Evolutionary conservation across 2,888 invertebrate genomes (phyloP), one percentile per base, ranked within the genome.

Genomic region (Agrotis clavis): DNA sequence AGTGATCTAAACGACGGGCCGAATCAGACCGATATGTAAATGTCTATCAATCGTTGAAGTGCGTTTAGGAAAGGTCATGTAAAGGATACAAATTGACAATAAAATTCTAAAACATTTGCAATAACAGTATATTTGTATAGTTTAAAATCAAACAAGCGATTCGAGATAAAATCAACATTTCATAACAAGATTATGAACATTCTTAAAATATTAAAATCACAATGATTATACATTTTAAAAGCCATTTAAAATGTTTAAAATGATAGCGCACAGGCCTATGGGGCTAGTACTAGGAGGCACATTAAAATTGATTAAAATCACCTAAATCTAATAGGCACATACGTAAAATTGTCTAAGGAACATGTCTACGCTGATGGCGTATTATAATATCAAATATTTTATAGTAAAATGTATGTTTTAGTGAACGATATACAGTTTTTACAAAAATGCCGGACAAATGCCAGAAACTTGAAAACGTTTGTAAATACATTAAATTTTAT

Each of bases 261-360:
- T 61, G 53, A 75, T 79, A 84, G 71, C 65, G 74, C 77, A 76
- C 79, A 74, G 57, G 79, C 72, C 83, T 67, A 69, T 48, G 62
- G 63, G 72, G 71, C 81, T 83, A 86, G 81, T 72, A 87, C 86
- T 84, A 88, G 71, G 79, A 90, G 91, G 90, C 90, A 89, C 86
- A 83, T 90, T 92, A 90, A 92, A 93, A 90, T 88, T 63, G 72
- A 86, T 93, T 91, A 93, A 94, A 93, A 93, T 90, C 86, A 85
- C 89, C 89, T 85, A 85, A 88, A 84, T 86, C 86, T 89, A 91
- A 87, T 88, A 84, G 87, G 88, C 89, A 92, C 92, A 87, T 77
- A 82, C 71, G 74, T 82, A 86, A 91, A 90, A 87, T 87, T 87
- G 77, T 89, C 91, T 91, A 92, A 87, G 87, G 86, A 92, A 92